Conservation (phyloP, 1,140 invertebrate genomes). For the Alviniconcha marisindica region DNA sequence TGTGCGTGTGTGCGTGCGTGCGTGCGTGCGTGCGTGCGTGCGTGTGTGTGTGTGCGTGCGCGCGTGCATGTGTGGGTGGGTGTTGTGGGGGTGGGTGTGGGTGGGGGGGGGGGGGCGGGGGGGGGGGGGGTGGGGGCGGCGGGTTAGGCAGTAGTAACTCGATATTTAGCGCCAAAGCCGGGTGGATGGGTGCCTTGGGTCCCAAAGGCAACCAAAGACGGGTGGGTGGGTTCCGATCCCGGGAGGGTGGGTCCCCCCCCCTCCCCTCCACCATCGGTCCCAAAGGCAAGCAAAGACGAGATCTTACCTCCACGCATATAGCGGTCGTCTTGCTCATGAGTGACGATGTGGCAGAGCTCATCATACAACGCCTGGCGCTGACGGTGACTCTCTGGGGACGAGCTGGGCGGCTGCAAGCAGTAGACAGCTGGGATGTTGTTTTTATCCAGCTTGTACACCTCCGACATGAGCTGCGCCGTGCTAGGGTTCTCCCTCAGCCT, state of each 20-base stretch:
- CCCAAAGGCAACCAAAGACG: too few species aligned
- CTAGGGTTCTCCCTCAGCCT: not conserved
- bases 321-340: not conserved
- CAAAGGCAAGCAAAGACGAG: too few species aligned
- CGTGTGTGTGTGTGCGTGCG: not conserved
- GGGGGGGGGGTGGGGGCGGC: too few species aligned
- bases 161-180: too few species aligned
- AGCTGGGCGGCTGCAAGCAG: not conserved
- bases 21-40: not conserved
- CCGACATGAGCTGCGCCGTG: not conserved
- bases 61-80: not conserved
- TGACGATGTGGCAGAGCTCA: not conserved
- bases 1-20: not conserved
- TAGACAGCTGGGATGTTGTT: not conserved
- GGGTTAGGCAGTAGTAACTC: too few species aligned
- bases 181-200: too few species aligned
- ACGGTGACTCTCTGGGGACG: not conserved
- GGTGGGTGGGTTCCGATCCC: too few species aligned
- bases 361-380: not conserved
- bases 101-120: too few species aligned
- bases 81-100: not conserved
- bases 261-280: too few species aligned
- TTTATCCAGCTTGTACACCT: not conserved
- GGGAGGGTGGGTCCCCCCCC: too few species aligned
- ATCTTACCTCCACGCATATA: conserved; percentile 7